Base-by-base conservation (phyloP, 2,888 invertebrate genomes). In the Carpatolechia fugitivella region DNA sequence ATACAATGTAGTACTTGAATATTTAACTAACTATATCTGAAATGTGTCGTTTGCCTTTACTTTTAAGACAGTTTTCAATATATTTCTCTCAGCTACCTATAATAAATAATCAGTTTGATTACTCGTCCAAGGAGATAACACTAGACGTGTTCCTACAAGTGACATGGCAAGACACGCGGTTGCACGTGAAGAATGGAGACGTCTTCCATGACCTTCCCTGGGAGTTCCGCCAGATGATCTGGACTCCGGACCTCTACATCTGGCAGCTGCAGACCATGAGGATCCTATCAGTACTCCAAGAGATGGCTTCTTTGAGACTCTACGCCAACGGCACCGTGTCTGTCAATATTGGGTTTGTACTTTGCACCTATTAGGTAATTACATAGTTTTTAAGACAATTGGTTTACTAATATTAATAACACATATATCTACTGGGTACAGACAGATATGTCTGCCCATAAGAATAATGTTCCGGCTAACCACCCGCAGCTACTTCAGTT, bases 191-290 rank as follows among this genome's bases (percentile, higher is more conserved):
- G 1, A 68, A 78, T 20, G 87, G 84, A 35, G 78, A 76, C 65
- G 76, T 80, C 10, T 92, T 91, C 78, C 85, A 92, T 46, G 92
- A 92, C 76, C 87, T 93, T 44, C 92, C 92, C 29, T 93, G 93
- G 93, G 91, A 91, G 71, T 92, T 92, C 72, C 81, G 85, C 20
- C 87, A 92, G 69, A 86, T 92, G 58, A 85, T 92, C 71, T 92
- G 92, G 93, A 91, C 92, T 57, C 93, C 93, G 58, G 92, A 92
- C 80, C 87, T 93, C 56, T 92, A 92, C 84, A 93, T 93, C 77
- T 85, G 92, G 80, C 93, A 93, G 75, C 82, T 93, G 58, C 88
- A 92, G 69, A 92, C 92, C 56, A 92, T 93, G 92, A 85, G 88
- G 72, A 91, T 92, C 55, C 82, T 92, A 52, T 91, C 91, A 49